These are phyloP conservation scores for Mesitornis unicolor DNA, from an alignment of 2,113 vertebrate genomes.

Conservation along the genomic window DNA sequence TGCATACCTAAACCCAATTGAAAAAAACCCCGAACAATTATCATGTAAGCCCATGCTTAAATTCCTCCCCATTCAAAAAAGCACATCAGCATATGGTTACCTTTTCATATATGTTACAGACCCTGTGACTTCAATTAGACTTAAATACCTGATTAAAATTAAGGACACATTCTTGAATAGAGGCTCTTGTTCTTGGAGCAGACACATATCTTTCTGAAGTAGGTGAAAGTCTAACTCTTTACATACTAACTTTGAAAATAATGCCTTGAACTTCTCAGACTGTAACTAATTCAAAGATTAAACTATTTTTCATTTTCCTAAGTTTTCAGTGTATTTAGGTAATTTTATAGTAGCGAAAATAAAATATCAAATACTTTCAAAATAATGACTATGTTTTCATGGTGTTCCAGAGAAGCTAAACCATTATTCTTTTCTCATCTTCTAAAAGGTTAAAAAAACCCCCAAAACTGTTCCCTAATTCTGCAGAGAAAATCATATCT, in stretches of 20 bases:
- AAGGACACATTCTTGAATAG: slow-evolving; percentile 19
- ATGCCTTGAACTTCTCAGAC: not conserved
- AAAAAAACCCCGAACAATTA: not conserved
- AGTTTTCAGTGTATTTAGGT: not conserved
- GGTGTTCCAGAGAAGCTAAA: not conserved
- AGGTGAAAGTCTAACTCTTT: not conserved
- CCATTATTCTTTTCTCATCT: not conserved
- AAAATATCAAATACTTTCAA: not conserved
- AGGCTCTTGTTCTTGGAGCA: not conserved
- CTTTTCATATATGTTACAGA: slow-evolving; percentile 15
- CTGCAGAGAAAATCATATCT: not conserved
- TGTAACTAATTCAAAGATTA: not conserved
- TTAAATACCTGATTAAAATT: slow-evolving; percentile 47
- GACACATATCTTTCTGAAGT: not conserved
- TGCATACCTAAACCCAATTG: not conserved
- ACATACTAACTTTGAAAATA: not conserved
- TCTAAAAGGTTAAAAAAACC: not conserved
- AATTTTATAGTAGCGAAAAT: not conserved
- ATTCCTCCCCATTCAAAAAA: not conserved
- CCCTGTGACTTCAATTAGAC: slow-evolving; percentile 20
- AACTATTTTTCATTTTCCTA: not conserved
- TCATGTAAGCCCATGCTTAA: not conserved
- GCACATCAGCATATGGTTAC: slow-evolving; percentile 1
- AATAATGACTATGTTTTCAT: not conserved
- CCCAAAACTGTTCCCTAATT: not conserved